Percentiles rank a stretch among this genome's conserved stretches.
These are phyloP conservation scores for Pterophyllum scalare DNA, from an alignment of 2,113 vertebrate species.

Conservation along the genomic window DNA sequence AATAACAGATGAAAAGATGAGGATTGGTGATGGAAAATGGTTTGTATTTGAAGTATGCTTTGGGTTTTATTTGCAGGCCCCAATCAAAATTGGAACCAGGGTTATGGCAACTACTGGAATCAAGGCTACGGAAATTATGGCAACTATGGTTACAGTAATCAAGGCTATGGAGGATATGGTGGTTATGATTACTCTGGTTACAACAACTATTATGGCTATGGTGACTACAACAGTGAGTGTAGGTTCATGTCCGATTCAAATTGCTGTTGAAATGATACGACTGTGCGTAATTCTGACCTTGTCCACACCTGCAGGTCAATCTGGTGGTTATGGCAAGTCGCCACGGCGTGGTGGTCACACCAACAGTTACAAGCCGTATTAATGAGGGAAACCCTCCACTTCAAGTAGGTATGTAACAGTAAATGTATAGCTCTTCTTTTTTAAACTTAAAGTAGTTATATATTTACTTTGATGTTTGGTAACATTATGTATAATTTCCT, in stretches of 20 bases:
- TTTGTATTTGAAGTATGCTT: background rate
- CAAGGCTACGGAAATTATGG: slow-evolving; percentile 94
- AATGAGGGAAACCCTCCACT: slow-evolving; percentile 87
- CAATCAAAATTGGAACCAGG: slow-evolving; percentile 97
- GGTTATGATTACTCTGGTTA: slow-evolving; percentile 98
- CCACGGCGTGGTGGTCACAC: slow-evolving; percentile 96
- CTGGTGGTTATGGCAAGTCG: slow-evolving; percentile 97
- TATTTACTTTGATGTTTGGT: slow-evolving; percentile 86
- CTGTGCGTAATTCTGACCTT: background rate
- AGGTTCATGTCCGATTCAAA: background rate
- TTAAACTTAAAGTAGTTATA: slow-evolving; percentile 69
- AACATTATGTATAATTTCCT: slow-evolving; percentile 85
- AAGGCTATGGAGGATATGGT: slow-evolving; percentile 96
- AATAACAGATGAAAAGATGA: background rate
- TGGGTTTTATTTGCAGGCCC: slow-evolving; percentile 83
- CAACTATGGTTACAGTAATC: slow-evolving; percentile 96
- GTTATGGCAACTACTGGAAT: slow-evolving; percentile 98
- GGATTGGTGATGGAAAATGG: background rate
- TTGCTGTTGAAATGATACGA: background rate
- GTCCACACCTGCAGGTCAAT: slow-evolving; percentile 86
- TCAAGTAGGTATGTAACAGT: slow-evolving; percentile 89
- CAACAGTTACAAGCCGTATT: slow-evolving; percentile 99
- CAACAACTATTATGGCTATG: slow-evolving; percentile 99
- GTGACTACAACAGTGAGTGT: slow-evolving; percentile 97
- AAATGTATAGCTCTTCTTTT: slow-evolving; percentile 26